A percentile compares a stretch with the other conserved stretches of the same genome.
Conservation (phyloP, 2,888 invertebrate genomes). For the Caenorhabditis sp. region DNA sequence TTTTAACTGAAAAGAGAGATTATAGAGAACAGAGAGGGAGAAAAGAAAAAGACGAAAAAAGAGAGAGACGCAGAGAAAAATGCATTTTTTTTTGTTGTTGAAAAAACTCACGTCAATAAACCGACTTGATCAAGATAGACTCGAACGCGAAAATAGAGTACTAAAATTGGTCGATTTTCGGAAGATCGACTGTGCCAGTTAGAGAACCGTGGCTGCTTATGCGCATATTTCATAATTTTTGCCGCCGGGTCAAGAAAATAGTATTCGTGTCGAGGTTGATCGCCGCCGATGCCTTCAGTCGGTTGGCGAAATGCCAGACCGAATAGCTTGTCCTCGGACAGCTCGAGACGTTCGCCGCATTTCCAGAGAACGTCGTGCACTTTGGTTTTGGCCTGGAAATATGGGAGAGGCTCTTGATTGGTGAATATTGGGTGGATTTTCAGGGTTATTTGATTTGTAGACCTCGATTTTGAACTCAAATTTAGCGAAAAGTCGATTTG, state of each 20-base stretch:
- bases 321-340: constrained; percentile 58
- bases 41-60: not conserved
- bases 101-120: constrained; percentile 53
- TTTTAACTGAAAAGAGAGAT: not conserved
- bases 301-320: constrained; percentile 58
- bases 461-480: too few relatives aligned
- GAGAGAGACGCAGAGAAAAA: not conserved
- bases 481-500: too few relatives aligned
- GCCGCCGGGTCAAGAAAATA: constrained; percentile 61
- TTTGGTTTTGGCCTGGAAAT: constrained; percentile 55
- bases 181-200: constrained; percentile 50
- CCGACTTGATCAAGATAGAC: constrained; percentile 64
- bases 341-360: constrained; percentile 57
- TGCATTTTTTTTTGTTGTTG: not conserved
- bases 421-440: too few relatives aligned
- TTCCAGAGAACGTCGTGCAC: constrained; percentile 60
- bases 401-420: too few relatives aligned
- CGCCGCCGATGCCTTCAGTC: constrained; percentile 59
- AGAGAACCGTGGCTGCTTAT: constrained; percentile 57
- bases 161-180: constrained; percentile 60
- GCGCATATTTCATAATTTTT: constrained; percentile 60
- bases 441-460: too few relatives aligned
- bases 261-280: constrained; percentile 61
- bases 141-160: constrained; percentile 63
- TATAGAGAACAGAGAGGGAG: not conserved